phyloP scores from a whole-genome alignment of 1,140 invertebrate genomes.

The Ips nitidus region DNA sequence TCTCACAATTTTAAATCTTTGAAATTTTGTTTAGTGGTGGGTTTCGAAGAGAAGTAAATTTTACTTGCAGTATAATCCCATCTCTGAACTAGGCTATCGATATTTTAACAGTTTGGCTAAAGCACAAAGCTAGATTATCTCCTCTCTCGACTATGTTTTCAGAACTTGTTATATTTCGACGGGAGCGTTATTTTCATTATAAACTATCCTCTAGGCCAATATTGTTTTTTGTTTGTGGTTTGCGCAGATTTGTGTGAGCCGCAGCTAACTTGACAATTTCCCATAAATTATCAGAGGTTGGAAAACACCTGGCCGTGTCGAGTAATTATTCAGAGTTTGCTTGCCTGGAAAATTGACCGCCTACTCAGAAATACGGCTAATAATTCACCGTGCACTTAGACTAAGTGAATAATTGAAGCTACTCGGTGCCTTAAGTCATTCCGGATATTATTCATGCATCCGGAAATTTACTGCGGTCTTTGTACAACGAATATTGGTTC shows the following conservation, averaged over 20 bases:
- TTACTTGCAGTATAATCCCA: slow-evolving; percentile 10
- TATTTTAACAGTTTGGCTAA: slow-evolving; percentile 12
- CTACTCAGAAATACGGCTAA: slow-evolving; percentile 7
- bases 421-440: slow-evolving; percentile 16
- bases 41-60: background rate
- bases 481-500: slow-evolving; percentile 6
- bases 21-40: too few relatives aligned
- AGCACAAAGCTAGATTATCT: slow-evolving; percentile 13
- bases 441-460: slow-evolving; percentile 10
- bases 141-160: background rate
- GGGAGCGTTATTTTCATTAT: background rate
- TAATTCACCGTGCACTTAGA: slow-evolving; percentile 15
- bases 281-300: background rate
- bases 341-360: slow-evolving; percentile 8
- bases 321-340: slow-evolving; percentile 5
- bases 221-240: background rate
- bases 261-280: background rate
- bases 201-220: background rate
- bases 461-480: slow-evolving; percentile 7
- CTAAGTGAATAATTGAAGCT: slow-evolving; percentile 17
- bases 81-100: background rate
- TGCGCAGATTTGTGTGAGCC: background rate
- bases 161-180: background rate
- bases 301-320: background rate
- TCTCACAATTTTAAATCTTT: too few relatives aligned